Percentiles rank a stretch among this genome's conserved stretches.
Conservation (phyloP, 2,888 invertebrate species). For the Sesia apiformis region DNA sequence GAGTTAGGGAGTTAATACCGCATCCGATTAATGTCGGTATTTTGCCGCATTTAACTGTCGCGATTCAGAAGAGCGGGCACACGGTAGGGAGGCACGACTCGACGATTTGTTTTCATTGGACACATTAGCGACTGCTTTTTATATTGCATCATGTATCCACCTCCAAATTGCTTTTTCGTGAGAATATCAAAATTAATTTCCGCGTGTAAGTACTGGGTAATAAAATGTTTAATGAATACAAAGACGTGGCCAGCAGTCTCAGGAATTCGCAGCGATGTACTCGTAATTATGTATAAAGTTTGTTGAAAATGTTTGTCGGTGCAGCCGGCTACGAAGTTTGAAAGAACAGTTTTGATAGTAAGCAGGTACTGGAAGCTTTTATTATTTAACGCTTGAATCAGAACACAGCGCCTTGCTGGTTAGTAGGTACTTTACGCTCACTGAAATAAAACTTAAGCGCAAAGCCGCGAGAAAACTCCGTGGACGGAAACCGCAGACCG, state of each 20-base stretch:
- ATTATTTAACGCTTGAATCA: constrained; percentile 38
- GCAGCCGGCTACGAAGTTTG: not conserved
- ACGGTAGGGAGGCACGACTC: constrained; percentile 21
- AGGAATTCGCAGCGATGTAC: too few relatives aligned
- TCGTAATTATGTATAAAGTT: not conserved
- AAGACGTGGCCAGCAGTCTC: too few relatives aligned
- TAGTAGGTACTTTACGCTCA: constrained; percentile 4
- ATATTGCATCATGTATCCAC: constrained; percentile 14
- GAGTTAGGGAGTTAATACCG: constrained; percentile 34
- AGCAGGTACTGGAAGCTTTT: constrained; percentile 16
- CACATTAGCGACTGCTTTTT: constrained; percentile 26
- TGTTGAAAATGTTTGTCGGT: not conserved
- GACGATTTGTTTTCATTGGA: constrained; percentile 30
- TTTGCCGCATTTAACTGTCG: constrained; percentile 13
- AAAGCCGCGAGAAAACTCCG: constrained; percentile 51
- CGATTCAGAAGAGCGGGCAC: constrained; percentile 6
- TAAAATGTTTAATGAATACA: too few relatives aligned
- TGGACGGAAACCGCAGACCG: constrained; percentile 53
- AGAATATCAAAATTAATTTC: constrained; percentile 21
- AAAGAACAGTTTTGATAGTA: constrained; percentile 1
- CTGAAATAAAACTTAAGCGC: constrained; percentile 58
- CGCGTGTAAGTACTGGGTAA: not conserved
- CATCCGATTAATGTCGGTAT: constrained; percentile 35
- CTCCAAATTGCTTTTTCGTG: constrained; percentile 26
- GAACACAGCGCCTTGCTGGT: constrained; percentile 8